Evolutionary conservation across 2,797 vertebrate species (phyloP), one percentile per base, ranked within the genome.

Genomic region (Tympanoctomys barrerae): DNA sequence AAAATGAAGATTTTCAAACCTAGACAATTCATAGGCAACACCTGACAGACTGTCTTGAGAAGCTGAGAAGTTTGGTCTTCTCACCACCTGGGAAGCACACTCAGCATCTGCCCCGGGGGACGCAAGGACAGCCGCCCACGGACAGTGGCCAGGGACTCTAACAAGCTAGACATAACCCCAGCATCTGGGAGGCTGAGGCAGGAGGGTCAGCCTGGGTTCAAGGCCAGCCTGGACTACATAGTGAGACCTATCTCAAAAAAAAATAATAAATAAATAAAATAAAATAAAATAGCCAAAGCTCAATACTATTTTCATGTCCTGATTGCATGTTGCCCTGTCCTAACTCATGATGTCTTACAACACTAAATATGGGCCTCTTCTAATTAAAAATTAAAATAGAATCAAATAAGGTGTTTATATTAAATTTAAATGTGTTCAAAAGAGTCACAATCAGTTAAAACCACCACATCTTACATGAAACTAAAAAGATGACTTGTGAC

Each of bases 371-470:
- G 71, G 39, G 42, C 14, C 26, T 46, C 73, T 28, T 46, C 16
- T 28, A 31, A 16, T 75, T 46, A 46, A 46, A 75, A 46, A 28
- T 31, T 46, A 75, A 94, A 92, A 82, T 94, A 89, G 71, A 95
- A 90, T 91, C 86, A 96, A 96, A 94, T 83, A 79, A 70, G 83
- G 91, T 70, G 39, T 93, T 97, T 94, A 93, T 82, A 86, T 95
- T 90, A 80, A 84, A 66, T 93, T 91, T 96, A 92, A 95, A 94
- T 90, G 92, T 73, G 92, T 70, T 33, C 54, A n/a, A 84, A 90
- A 90, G 42, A 81, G 84, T 81, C 80, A 89, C 49, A 95, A 84
- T 92, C 81, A 49, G n/a, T 89, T 90, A 75, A 94, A 84, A 78
- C 49, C 5, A 88, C 84, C 36, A 46, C 18, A 73, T 86, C 7